Evolutionary conservation across 2,888 invertebrate species (phyloP).

Genomic region (Ferdinandea cuprea): DNA sequence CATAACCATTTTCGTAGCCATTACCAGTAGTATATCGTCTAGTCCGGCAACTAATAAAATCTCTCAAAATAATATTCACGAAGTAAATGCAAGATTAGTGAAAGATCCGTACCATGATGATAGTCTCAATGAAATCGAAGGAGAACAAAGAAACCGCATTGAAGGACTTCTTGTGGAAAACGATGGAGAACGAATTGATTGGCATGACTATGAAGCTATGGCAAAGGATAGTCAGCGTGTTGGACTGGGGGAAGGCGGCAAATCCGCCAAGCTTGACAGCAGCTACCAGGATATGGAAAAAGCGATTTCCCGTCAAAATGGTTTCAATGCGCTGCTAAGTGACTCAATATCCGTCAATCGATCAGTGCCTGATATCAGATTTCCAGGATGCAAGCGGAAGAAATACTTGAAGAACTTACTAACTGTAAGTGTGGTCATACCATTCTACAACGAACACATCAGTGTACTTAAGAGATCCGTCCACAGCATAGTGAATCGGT

Average conservation of each 20-base stretch:
- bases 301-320: conserved; percentile 91
- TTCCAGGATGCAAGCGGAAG: conserved; percentile 83
- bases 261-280: conserved; percentile 86
- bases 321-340: conserved; percentile 96
- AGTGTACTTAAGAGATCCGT: conserved; percentile 92
- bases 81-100: conserved; percentile 34
- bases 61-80: conserved; percentile 62
- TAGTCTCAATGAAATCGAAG: conserved; percentile 52
- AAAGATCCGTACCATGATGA: conserved; percentile 33
- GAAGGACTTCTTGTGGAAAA: conserved; percentile 41
- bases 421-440: conserved; percentile 93
- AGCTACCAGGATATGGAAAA: conserved; percentile 86
- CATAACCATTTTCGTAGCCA: conserved; percentile 78
- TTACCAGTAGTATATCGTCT: conserved; percentile 81
- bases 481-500: conserved; percentile 91
- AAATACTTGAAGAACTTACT: conserved; percentile 84
- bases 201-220: conserved; percentile 91
- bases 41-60: conserved; percentile 79
- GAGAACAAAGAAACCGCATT: conserved; percentile 43
- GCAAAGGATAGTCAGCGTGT: conserved; percentile 85
- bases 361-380: conserved; percentile 90
- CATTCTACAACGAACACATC: conserved; percentile 97
- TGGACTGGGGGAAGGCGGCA: conserved; percentile 90
- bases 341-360: conserved; percentile 95
- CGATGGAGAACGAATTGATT: conserved; percentile 86